A percentile compares a stretch with the other conserved stretches of the same genome.
Conservation (phyloP, 2,113 vertebrate genomes). For the Phycodurus eques region DNA sequence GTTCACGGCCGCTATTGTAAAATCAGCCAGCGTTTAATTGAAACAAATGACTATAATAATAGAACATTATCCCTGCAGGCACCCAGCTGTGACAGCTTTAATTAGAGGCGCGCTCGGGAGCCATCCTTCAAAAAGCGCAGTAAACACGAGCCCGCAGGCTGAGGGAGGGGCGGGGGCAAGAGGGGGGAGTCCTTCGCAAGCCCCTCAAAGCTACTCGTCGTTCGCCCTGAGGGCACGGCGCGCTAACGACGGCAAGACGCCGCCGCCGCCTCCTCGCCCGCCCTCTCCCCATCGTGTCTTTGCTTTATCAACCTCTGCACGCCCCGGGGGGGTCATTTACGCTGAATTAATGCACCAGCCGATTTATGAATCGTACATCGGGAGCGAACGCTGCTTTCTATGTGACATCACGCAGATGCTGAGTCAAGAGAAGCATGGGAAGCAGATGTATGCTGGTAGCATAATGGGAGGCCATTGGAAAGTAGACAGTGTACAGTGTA, state of each 20-base stretch:
- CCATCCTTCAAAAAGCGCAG: slow-evolving; percentile 89
- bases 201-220: slow-evolving; percentile 67
- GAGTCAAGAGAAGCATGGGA: slow-evolving; percentile 30
- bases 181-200: slow-evolving; percentile 20
- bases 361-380: slow-evolving; percentile 73
- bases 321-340: slow-evolving; percentile 71
- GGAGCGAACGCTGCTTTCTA: slow-evolving; percentile 47
- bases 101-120: slow-evolving; percentile 94
- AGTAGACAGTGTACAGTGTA: not conserved
- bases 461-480: slow-evolving; percentile 14
- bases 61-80: slow-evolving; percentile 99
- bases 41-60: slow-evolving; percentile 99
- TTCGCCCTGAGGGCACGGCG: slow-evolving; percentile 71
- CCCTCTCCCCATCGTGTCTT: slow-evolving; percentile 38
- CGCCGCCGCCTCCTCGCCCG: slow-evolving; percentile 19
- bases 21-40: slow-evolving; percentile 99
- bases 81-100: slow-evolving; percentile 94
- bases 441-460: slow-evolving; percentile 18
- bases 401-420: slow-evolving; percentile 51
- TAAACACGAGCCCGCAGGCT: slow-evolving; percentile 71
- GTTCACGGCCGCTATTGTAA: slow-evolving; percentile 98
- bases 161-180: slow-evolving; percentile 25
- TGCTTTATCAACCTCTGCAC: slow-evolving; percentile 58
- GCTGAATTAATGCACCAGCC: slow-evolving; percentile 66
- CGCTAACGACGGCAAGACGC: slow-evolving; percentile 65